Percentiles rank a stretch among this genome's conserved stretches.
Conservation (phyloP, 2,113 vertebrate species). For the Arothron firmamentum region DNA sequence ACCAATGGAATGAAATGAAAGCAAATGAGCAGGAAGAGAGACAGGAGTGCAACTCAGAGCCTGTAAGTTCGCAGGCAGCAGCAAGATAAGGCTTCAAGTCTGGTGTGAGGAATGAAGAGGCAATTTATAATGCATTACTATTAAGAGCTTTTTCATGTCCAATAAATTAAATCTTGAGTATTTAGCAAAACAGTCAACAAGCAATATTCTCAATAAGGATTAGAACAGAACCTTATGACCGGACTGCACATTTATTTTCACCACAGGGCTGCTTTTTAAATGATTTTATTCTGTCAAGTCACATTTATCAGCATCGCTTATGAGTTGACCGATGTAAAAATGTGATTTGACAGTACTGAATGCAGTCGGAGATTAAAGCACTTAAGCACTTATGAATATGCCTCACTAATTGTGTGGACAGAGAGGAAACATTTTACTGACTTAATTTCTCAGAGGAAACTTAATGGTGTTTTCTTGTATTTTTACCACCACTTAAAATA, state of each 20-base stretch:
- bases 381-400: background rate
- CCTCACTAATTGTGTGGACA: conserved; percentile 14
- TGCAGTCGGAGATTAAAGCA: background rate
- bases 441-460: conserved; percentile 35
- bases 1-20: too few relatives aligned
- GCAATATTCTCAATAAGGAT: background rate
- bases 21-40: too few relatives aligned
- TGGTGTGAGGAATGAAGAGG: background rate
- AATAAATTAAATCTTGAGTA: background rate
- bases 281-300: background rate
- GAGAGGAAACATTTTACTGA: conserved; percentile 16
- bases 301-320: background rate
- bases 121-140: background rate
- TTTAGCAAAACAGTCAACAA: background rate
- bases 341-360: background rate
- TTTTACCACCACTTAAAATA: conserved; percentile 40
- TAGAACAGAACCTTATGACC: background rate
- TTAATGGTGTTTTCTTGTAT: conserved; percentile 59
- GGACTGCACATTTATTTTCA: background rate
- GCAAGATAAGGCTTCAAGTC: background rate
- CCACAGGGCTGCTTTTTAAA: background rate
- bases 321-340: background rate
- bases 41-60: too few relatives aligned
- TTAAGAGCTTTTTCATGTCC: background rate
- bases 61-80: background rate